phyloP scores from a whole-genome alignment of 2,113 vertebrate genomes.

The Boulengerochromis microlepis region DNA sequence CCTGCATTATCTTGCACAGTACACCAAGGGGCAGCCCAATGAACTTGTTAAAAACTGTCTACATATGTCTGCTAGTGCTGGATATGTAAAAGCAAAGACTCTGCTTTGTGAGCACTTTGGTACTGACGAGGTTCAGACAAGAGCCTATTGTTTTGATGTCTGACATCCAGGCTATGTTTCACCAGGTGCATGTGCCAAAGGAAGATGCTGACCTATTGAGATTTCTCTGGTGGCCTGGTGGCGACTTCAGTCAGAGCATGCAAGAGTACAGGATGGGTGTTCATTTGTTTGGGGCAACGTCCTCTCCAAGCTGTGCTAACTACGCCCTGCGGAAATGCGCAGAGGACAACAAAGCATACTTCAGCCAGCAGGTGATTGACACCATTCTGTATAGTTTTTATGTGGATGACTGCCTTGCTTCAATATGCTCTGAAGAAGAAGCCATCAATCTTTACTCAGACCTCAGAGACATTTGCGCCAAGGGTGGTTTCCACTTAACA shows the following conservation, averaged over 20 bases:
- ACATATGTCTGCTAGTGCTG: not conserved
- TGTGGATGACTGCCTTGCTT: too few relatives aligned
- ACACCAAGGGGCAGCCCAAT: too few relatives aligned
- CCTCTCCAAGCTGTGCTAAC: too few relatives aligned
- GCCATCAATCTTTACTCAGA: too few relatives aligned
- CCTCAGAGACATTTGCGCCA: too few relatives aligned
- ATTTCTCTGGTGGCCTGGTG: not conserved
- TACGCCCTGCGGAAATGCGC: too few relatives aligned
- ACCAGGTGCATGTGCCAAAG: not conserved
- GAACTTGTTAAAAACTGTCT: not conserved
- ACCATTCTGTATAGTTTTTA: too few relatives aligned
- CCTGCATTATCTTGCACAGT: not conserved
- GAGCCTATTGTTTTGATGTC: not conserved
- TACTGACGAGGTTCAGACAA: not conserved
- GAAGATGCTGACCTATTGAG: not conserved
- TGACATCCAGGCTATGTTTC: not conserved
- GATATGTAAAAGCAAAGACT: not conserved
- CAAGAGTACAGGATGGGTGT: not conserved
- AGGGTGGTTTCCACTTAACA: too few relatives aligned
- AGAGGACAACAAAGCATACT: too few relatives aligned
- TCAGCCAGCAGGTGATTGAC: too few relatives aligned
- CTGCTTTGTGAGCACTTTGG: accelerated
- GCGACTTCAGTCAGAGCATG: not conserved
- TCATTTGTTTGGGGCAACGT: too few relatives aligned
- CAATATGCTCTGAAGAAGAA: too few relatives aligned